A percentile compares a stretch with the other conserved stretches of the same genome.
Evolutionary conservation across 2,113 vertebrate genomes (phyloP).

Genomic region (Carassius carassius): DNA sequence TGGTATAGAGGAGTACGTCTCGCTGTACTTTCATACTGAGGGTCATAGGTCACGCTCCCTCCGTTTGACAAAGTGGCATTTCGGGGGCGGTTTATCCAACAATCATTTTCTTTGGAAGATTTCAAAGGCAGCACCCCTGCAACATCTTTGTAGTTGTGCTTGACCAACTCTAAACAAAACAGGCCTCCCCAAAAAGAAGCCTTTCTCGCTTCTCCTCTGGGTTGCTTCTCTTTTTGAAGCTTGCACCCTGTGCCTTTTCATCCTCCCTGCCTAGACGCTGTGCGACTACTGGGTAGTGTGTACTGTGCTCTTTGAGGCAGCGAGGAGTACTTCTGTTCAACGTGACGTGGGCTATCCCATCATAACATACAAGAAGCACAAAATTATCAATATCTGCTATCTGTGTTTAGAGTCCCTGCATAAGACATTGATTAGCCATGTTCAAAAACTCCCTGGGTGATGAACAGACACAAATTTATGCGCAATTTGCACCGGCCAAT

Average conservation of each 20-base stretch:
- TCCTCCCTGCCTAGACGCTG: conserved; percentile 75
- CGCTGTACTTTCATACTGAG: conserved; percentile 90
- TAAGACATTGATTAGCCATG: conserved; percentile 20
- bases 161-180: conserved; percentile 96
- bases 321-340: not conserved
- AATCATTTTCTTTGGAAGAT: conserved; percentile 96
- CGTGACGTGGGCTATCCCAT: not conserved
- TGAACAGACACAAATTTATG: not conserved
- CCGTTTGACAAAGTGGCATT: conserved; percentile 84
- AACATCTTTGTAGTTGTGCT: conserved; percentile 99
- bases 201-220: conserved; percentile 75
- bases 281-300: conserved; percentile 63
- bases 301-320: conserved; percentile 60
- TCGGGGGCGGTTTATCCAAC: conserved; percentile 97
- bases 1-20: conserved; percentile 73
- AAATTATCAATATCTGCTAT: not conserved
- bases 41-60: conserved; percentile 92
- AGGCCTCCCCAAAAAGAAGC: conserved; percentile 60
- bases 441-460: conserved; percentile 12
- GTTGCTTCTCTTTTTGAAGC: conserved; percentile 74
- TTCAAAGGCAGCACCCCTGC: conserved; percentile 75
- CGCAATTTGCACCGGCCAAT: conserved; percentile 11
- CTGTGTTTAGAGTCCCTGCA: not conserved
- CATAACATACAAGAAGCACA: conserved; percentile 9
- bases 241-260: conserved; percentile 80